Evolutionary conservation across 2,888 invertebrate genomes (phyloP).

Genomic region (Amblyteles armatorius): DNA sequence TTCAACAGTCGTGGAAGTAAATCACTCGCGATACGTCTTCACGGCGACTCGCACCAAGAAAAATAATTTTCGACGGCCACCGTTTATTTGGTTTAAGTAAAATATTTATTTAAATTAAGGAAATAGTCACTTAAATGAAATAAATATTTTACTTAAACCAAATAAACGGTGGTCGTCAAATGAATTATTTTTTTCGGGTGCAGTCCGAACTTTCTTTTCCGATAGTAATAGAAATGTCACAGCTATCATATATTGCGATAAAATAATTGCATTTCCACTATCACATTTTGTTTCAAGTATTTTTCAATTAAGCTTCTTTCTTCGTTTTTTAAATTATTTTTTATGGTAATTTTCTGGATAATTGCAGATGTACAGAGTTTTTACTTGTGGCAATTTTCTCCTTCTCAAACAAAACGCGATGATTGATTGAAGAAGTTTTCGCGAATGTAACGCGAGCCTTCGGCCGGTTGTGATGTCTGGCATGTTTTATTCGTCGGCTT

Average conservation of each 20-base stretch:
- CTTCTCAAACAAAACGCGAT: background rate
- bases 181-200: too few species aligned
- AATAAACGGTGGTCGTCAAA: too few species aligned
- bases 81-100: too few species aligned
- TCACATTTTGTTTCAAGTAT: too few species aligned
- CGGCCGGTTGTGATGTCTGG: conserved; percentile 3
- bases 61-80: too few species aligned
- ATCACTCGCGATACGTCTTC: background rate
- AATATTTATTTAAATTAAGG: too few species aligned
- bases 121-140: too few species aligned
- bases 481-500: conserved; percentile 10
- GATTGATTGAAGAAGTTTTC: conserved; percentile 21
- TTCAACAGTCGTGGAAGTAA: background rate
- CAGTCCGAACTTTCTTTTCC: background rate
- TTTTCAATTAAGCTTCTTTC: too few species aligned
- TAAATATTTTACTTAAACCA: too few species aligned
- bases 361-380: background rate
- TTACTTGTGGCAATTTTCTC: background rate
- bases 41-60: background rate
- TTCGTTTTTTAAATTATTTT: background rate
- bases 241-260: background rate
- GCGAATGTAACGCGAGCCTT: conserved; percentile 17
- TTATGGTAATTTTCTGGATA: background rate
- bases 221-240: background rate
- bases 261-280: background rate